Evolutionary conservation across 2,797 vertebrate genomes (phyloP).

Genomic region (Sternotherus odoratus): DNA sequence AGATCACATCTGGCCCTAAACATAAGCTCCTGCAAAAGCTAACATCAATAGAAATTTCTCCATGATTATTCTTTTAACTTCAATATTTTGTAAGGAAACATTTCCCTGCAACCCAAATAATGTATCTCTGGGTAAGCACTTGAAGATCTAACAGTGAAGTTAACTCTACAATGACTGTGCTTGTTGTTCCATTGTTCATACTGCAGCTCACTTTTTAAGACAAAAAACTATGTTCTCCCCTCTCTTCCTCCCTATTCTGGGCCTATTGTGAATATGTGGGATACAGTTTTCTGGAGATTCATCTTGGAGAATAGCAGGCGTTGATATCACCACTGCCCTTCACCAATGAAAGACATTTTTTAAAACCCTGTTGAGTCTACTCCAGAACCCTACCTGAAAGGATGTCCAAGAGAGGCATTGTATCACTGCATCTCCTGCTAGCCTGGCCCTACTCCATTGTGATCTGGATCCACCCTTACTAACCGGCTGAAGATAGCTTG

Average conservation of each 20-base stretch:
- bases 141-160: not conserved
- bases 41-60: conserved; percentile 2
- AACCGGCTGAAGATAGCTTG: not conserved
- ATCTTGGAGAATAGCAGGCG: not conserved
- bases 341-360: not conserved
- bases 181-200: not conserved
- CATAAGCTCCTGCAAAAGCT: conserved; percentile 21
- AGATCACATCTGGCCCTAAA: conserved; percentile 32
- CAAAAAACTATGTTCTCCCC: not conserved
- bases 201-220: not conserved
- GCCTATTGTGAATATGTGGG: accelerated
- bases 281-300: not conserved
- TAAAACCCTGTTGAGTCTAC: not conserved
- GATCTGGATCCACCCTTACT: not conserved
- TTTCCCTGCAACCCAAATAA: not conserved
- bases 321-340: not conserved
- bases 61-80: not conserved
- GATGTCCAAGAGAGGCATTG: not conserved
- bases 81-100: not conserved
- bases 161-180: not conserved
- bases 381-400: not conserved
- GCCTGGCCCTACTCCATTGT: not conserved
- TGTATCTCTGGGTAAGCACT: not conserved
- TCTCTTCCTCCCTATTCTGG: not conserved
- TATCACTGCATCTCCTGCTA: not conserved